Base-by-base conservation (phyloP, 2,113 vertebrate species). In the Panthera tigris region DNA sequence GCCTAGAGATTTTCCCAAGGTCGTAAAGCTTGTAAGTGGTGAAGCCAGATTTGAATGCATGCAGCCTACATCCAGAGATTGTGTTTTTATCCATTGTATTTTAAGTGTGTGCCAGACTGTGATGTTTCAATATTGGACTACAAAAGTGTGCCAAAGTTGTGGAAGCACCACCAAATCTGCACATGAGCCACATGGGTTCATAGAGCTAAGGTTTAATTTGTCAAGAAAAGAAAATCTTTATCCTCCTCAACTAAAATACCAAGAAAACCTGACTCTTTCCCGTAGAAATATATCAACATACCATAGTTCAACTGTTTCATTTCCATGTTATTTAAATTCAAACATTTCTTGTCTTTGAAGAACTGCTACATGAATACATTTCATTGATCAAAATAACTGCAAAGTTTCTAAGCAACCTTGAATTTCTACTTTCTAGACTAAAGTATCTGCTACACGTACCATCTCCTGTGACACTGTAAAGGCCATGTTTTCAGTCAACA, bases 221-320 rank as follows among this genome's bases (percentile, higher is more conserved):
- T 90, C 33, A 94, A 29, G 27, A 74, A 85, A 31, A 94, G 50
- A 83, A 71, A 41, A 61, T 71, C 81, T 94, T 92, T 92, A 88
- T 91, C 19, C n/a, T 50, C 65, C 8, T 87, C 55, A 94, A 90
- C 36, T 90, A 91, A 92, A 96, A 96, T 55, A 83, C 25, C 39
- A 48, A 55, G 52, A 96, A 94, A 96, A 76, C 36, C 63, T 89
- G 63, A 93, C 15, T 50, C 90, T 96, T 94, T 90, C 39, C 92
- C 29, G 74, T 33, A 73, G 65, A 96, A 96, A 78, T n/a, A 94
- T 68, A 90, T 73, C 52, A 39, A 63, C 52, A 52, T 79, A 89
- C 74, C 16, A 80, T 41, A 88, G 36, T 31, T 92, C n/a, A 88
- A 91, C 39, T 19, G 9, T 85, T 81, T 84, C 41, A 69, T 36